A percentile compares a stretch with the other conserved stretches of the same genome.
Conservation (phyloP, 2,888 invertebrate species). For the Coleophora deauratella region DNA sequence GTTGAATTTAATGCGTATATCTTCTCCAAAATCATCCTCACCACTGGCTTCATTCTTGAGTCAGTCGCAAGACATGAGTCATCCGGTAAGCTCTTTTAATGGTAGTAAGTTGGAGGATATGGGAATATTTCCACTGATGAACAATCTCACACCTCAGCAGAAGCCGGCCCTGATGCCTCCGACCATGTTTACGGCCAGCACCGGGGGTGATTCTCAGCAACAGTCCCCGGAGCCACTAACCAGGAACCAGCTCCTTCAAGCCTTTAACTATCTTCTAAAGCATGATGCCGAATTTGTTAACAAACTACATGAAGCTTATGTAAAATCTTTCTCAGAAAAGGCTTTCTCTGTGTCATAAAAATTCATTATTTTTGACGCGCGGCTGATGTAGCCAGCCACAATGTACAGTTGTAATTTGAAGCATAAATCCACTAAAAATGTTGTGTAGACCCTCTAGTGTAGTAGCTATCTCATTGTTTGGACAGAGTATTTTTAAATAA, state of each 20-base stretch:
- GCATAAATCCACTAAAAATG: conserved; percentile 57
- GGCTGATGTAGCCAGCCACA: conserved; percentile 38
- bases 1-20: conserved; percentile 67
- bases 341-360: conserved; percentile 67
- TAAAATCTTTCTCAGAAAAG: conserved; percentile 86
- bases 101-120: conserved; percentile 48
- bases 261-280: conserved; percentile 88
- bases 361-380: conserved; percentile 34
- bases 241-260: conserved; percentile 90
- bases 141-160: conserved; percentile 56
- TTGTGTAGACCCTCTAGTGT: conserved; percentile 59
- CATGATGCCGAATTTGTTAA: conserved; percentile 91
- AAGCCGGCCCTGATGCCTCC: conserved; percentile 89
- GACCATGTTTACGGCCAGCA: conserved; percentile 84
- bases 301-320: conserved; percentile 93
- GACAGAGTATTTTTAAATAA: conserved; percentile 65
- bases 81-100: conserved; percentile 44
- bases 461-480: conserved; percentile 57
- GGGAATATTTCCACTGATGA: conserved; percentile 44
- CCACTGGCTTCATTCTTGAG: conserved; percentile 73
- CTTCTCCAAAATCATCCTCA: conserved; percentile 70
- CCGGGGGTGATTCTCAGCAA: conserved; percentile 59
- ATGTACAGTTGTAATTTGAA: conserved; percentile 69
- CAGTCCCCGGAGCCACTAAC: conserved; percentile 83
- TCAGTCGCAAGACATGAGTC: conserved; percentile 59